Evolutionary conservation across 2,888 invertebrate genomes (phyloP).

Genomic region (Drosophila sordidula): DNA sequence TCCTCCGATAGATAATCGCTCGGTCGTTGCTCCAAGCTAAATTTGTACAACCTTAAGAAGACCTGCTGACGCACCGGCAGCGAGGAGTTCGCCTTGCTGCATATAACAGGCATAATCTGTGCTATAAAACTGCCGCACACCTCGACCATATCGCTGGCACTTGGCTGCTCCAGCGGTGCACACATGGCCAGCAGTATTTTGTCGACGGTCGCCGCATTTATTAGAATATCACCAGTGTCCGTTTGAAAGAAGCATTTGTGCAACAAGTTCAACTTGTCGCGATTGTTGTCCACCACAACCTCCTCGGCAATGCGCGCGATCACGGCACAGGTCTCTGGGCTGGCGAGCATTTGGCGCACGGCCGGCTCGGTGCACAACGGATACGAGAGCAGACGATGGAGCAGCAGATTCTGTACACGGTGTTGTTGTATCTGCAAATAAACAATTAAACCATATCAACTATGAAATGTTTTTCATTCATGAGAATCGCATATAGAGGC

Average conservation of each 20-base stretch:
- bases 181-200: slow-evolving; percentile 80
- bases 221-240: slow-evolving; percentile 83
- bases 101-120: slow-evolving; percentile 86
- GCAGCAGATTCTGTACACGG: slow-evolving; percentile 76
- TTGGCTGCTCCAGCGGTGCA: slow-evolving; percentile 65
- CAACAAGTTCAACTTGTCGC: slow-evolving; percentile 82
- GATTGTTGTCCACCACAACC: slow-evolving; percentile 71
- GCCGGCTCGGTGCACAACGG: slow-evolving; percentile 82
- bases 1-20: slow-evolving; percentile 84
- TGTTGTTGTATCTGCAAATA: slow-evolving; percentile 68
- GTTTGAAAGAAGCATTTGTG: slow-evolving; percentile 85
- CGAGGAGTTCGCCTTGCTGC: slow-evolving; percentile 85
- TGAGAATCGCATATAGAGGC: neutral
- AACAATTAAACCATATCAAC: neutral
- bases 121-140: slow-evolving; percentile 86
- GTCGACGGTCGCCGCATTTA: slow-evolving; percentile 80
- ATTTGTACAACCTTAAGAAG: slow-evolving; percentile 85
- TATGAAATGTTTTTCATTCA: neutral
- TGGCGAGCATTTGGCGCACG: slow-evolving; percentile 77
- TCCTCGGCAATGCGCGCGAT: slow-evolving; percentile 78
- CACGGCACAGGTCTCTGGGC: slow-evolving; percentile 69
- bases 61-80: slow-evolving; percentile 84
- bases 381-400: slow-evolving; percentile 83
- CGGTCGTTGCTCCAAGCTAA: slow-evolving; percentile 84
- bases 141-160: slow-evolving; percentile 84